phyloP scores from a whole-genome alignment of 2,113 vertebrate genomes.

The Myrmecobius fasciatus region DNA sequence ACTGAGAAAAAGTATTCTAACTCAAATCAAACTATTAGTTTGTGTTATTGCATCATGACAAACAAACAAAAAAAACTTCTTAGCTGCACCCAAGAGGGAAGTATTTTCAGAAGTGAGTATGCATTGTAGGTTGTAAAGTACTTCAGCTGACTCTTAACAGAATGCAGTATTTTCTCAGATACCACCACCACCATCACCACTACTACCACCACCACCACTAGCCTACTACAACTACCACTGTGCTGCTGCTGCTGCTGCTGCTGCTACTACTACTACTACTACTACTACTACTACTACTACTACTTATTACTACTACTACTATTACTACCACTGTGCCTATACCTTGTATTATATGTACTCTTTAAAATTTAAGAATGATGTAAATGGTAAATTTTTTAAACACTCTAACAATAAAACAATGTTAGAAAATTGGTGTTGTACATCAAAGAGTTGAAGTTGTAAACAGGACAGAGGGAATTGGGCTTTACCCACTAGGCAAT shows the following conservation, averaged over 20 bases:
- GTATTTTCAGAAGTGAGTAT: background rate
- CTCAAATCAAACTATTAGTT: background rate
- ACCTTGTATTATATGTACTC: background rate
- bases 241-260: too few relatives aligned
- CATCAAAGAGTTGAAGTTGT: background rate
- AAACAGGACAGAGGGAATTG: background rate
- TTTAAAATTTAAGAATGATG: background rate
- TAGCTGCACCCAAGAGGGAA: background rate
- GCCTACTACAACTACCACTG: too few relatives aligned
- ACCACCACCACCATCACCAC: too few relatives aligned
- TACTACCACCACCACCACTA: too few relatives aligned
- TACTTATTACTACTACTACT: too few relatives aligned
- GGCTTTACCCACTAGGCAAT: background rate
- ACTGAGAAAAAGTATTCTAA: constrained; percentile 35
- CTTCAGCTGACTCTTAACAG: background rate
- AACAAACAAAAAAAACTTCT: background rate
- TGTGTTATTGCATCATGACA: background rate
- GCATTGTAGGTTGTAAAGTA: background rate
- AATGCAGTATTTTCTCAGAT: background rate
- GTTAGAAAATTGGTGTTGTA: background rate
- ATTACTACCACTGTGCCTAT: too few relatives aligned
- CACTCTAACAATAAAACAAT: background rate
- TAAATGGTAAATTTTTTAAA: background rate
- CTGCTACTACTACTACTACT: too few relatives aligned
- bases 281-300: too few relatives aligned